Base-by-base conservation (phyloP, 2,888 invertebrate genomes). In the Phragmatobia fuliginosa region DNA sequence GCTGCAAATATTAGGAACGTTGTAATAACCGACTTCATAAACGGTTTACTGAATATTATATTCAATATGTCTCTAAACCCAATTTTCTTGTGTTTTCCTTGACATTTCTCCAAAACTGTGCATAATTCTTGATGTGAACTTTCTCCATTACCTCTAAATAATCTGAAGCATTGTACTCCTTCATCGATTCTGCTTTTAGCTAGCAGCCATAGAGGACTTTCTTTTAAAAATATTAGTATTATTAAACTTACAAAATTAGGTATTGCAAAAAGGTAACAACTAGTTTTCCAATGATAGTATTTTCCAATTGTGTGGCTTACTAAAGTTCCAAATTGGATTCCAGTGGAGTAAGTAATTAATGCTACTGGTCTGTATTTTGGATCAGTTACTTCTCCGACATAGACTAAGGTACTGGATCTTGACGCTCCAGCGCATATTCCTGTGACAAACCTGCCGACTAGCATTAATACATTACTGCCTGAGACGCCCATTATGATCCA, bases 191-290 rank as follows among this genome's bases (percentile, higher is more conserved):
- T 87, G 1, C 88, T 89, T 77, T 89, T 89, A 3, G 84, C 76
- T 33, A 91, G 81, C 36, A 91, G 71, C 91, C 91, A 91, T 7
- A 90, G 62, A 1, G 91, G 91, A 38, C 90, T 91, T 79, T 91
- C 91, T 82, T 87, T 87, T 45, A 90, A 72, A 66, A 82, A 80
- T 7, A 88, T 4, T 0, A 89, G 58, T 18, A 86, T 68, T 1
- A 75, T 14, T n/a, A 86, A 79, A 58, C 85, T 73, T 25, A 87
- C 2, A 8, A 87, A n/a, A 70, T 78, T 86, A 1, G 90, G 86
- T 25, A 84, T 52, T 10, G 78, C 73, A 56, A 85, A 90, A 10
- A 90, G 67, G 18, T 81, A 83, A 21, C 87, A 84, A 16, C 80
- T 77, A 0, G 74, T 74, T 71, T 83, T 87, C 91, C 91, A 91